A percentile compares a stretch with the other conserved stretches of the same genome.
These are phyloP conservation scores for Sylvietta virens DNA, from an alignment of 2,113 vertebrate genomes.

Conservation along the genomic window DNA sequence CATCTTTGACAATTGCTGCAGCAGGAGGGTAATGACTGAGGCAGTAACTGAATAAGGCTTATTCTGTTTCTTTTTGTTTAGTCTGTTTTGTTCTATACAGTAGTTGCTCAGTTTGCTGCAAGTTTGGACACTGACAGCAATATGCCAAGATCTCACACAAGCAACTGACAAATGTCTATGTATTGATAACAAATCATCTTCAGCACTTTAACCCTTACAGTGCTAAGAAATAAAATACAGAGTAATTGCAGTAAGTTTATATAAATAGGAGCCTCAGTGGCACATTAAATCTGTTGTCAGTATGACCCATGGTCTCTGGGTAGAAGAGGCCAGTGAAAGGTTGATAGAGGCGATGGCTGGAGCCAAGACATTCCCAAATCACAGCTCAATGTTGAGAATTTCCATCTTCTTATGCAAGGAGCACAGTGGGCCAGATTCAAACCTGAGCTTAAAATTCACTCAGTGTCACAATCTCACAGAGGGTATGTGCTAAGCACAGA, in stretches of 20 bases:
- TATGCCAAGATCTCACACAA: not conserved
- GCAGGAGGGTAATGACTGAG: not conserved
- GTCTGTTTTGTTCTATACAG: not conserved
- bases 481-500: not conserved
- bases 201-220: not conserved
- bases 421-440: not conserved
- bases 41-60: not conserved
- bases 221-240: not conserved
- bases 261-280: not conserved
- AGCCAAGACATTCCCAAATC: not conserved
- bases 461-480: not conserved
- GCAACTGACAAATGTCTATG: not conserved
- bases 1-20: not conserved
- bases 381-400: rapidly evolving
- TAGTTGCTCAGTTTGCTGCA: not conserved
- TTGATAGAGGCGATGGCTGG: not conserved
- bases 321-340: not conserved
- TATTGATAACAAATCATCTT: not conserved
- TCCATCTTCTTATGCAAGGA: not conserved
- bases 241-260: not conserved
- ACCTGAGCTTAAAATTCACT: not conserved
- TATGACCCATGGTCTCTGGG: not conserved
- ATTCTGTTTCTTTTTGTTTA: not conserved
- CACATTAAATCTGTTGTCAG: not conserved
- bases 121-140: not conserved